A percentile compares a stretch with the other conserved stretches of the same genome.
Conservation (phyloP, 2,113 vertebrate species). For the Sebastes schlegelii region DNA sequence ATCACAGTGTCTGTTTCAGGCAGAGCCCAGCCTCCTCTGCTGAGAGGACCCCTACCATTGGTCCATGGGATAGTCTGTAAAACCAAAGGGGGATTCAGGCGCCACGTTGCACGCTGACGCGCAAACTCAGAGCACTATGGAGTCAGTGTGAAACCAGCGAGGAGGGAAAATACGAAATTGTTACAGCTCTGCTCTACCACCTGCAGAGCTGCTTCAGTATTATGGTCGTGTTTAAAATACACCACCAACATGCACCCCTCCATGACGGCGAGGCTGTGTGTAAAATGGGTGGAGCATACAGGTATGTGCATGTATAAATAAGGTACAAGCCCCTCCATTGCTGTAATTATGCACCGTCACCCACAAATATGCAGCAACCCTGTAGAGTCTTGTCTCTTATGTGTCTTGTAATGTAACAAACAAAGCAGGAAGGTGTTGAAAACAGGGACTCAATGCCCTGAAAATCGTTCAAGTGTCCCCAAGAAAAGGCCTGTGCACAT, state of each 20-base stretch:
- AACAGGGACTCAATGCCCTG: neutral
- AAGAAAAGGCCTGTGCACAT: neutral
- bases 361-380: neutral
- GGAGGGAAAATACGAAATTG: neutral
- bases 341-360: neutral
- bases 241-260: neutral
- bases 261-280: neutral
- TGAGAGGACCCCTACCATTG: slow-evolving; percentile 69
- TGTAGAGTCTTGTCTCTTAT: neutral
- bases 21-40: neutral
- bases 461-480: neutral
- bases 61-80: slow-evolving; percentile 59
- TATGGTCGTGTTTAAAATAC: neutral
- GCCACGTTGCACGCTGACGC: slow-evolving; percentile 87
- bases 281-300: neutral
- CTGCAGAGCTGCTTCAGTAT: neutral
- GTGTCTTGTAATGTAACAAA: neutral
- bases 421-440: neutral
- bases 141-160: neutral
- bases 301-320: neutral
- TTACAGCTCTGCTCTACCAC: neutral
- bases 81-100: slow-evolving; percentile 54
- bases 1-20: slow-evolving; percentile 54
- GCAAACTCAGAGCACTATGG: neutral
- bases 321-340: neutral